A percentile compares a stretch with the other conserved stretches of the same genome.
Conservation (phyloP, 2,888 invertebrate species). For the Melanostoma scalare region DNA sequence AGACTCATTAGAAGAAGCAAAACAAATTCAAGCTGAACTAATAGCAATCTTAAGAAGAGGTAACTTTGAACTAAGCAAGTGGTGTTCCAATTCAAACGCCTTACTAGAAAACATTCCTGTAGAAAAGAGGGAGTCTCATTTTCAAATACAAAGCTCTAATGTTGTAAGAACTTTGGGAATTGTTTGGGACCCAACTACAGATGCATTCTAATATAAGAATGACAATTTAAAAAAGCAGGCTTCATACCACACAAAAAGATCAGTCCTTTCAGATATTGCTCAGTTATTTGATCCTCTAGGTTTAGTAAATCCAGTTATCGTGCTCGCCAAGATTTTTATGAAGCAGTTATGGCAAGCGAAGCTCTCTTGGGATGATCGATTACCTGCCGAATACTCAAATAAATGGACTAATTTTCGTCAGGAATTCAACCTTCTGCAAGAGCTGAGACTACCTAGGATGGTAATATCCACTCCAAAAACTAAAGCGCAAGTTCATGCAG, state of each 20-base stretch:
- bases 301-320: conserved; percentile 46
- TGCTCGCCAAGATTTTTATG: conserved; percentile 68
- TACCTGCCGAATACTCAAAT: conserved; percentile 56
- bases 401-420: conserved; percentile 44
- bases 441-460: neutral
- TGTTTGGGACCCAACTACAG: conserved; percentile 53
- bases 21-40: conserved; percentile 29
- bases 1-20: conserved; percentile 30
- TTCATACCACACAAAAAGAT: conserved; percentile 70
- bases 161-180: conserved; percentile 62
- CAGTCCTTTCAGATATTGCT: conserved; percentile 70
- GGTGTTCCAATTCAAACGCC: conserved; percentile 12
- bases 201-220: conserved; percentile 37
- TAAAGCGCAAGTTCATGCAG: conserved; percentile 70
- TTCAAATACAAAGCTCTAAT: conserved; percentile 29
- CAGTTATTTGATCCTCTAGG: conserved; percentile 74
- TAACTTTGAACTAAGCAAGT: conserved; percentile 52
- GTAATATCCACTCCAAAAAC: conserved; percentile 1
- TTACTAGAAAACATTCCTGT: conserved; percentile 23
- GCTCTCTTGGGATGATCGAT: conserved; percentile 71
- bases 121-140: conserved; percentile 30
- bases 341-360: conserved; percentile 55
- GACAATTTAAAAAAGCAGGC: neutral
- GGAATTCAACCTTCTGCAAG: neutral
- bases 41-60: conserved; percentile 10